Evolutionary conservation across 2,797 vertebrate genomes (phyloP).

Genomic region (Hoplostethus atlanticus): DNA sequence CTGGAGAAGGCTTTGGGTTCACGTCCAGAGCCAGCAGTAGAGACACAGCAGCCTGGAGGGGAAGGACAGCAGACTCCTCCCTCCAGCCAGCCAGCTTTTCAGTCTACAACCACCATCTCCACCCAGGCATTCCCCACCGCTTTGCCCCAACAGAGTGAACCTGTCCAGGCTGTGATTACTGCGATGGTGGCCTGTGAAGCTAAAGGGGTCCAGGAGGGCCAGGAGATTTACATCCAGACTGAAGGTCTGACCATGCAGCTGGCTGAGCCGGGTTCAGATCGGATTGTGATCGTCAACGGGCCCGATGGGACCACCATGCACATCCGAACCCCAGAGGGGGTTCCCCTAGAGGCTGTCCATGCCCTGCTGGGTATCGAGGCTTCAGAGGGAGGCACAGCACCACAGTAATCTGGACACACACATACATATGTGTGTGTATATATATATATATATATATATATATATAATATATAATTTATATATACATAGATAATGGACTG

Average conservation of each 20-base stretch:
- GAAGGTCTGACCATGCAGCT: constrained; percentile 85
- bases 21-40: neutral
- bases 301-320: constrained; percentile 85
- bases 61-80: neutral
- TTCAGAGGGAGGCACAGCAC: constrained; percentile 64
- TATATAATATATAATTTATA: too few species aligned
- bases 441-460: too few species aligned
- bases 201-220: constrained; percentile 77
- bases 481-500: neutral
- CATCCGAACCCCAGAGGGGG: constrained; percentile 82
- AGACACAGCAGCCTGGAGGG: constrained; percentile 3
- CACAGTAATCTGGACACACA: constrained; percentile 47
- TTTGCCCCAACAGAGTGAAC: constrained; percentile 19
- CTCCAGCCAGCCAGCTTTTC: neutral
- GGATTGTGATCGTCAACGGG: constrained; percentile 83
- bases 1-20: constrained; percentile 71
- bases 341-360: constrained; percentile 85
- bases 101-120: too few species aligned
- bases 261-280: constrained; percentile 81
- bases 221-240: constrained; percentile 87
- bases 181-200: constrained; percentile 11
- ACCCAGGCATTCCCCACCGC: neutral
- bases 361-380: constrained; percentile 85
- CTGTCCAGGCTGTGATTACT: constrained; percentile 9
- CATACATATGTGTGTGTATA: too few species aligned